Evolutionary conservation across 2,113 vertebrate genomes (phyloP), one percentile per base, ranked within the genome.

Genomic region (Gallinago undulata): DNA sequence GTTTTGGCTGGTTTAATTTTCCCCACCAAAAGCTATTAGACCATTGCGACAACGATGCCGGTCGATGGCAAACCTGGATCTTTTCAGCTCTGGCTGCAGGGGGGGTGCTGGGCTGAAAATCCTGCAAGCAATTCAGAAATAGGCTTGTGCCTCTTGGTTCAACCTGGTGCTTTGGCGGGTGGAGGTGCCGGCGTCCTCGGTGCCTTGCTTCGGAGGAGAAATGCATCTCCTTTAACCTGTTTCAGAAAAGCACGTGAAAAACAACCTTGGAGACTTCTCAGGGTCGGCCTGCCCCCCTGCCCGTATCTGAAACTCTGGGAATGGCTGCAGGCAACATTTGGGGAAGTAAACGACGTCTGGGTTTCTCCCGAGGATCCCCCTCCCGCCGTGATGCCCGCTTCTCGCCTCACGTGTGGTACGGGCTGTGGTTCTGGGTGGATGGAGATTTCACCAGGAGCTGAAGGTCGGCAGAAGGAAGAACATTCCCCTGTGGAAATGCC

Each of bases 361-460:
- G 31, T 19, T 35, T 35, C 51, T 70, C 37, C 33, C 13, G 39
- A 39, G 37, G 33, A 70, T 33, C 45, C 30, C 39, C 39, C 39
- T 10, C 39, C 5, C 4, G 5, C 10, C 63, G 59, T 13, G 33
- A 24, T 30, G 50, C 25, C 43, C 57, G 48, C 56, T n/a, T 8
- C 69, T 57, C 48, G 4, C 28, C 11, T 11, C 37, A 19, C 1
- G 1, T 1, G 2, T 15, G 23, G 19, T 25, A 7, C 0, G 2
- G 18, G 23, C 57, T 45, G 9, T 1, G 8, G 50, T 21, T 70
- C 33, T 24, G 4, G 1, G 19, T 39, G 39, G 39, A 39, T 16
- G 23, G 37, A 11, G 41, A 4, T 57, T 39, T 51, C 35, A 30
- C n/a, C 22, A 10, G 50, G 56, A 64, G 64, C 57, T n/a, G 43